Conservation (phyloP, 2,797 vertebrate genomes). For the Rhinichthys osculus region DNA sequence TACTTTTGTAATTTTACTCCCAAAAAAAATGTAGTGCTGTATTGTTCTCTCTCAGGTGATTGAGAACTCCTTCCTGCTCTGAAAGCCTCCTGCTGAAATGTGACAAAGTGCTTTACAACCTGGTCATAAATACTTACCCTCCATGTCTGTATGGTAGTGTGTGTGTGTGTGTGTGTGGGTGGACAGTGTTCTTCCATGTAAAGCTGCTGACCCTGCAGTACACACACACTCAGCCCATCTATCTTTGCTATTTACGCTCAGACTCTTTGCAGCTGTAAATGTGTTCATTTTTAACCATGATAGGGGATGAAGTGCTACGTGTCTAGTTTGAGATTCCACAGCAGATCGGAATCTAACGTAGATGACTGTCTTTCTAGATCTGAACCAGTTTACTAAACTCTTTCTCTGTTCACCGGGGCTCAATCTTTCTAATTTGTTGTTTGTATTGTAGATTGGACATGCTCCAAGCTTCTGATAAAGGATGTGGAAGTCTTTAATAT, state of each 20-base stretch:
- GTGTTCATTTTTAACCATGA: constrained; percentile 53
- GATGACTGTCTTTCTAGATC: constrained; percentile 3
- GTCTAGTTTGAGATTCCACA: constrained; percentile 41
- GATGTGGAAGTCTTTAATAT: constrained; percentile 27
- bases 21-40: constrained; percentile 22
- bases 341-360: constrained; percentile 39
- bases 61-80: constrained; percentile 55
- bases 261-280: constrained; percentile 54
- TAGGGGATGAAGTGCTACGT: constrained; percentile 49
- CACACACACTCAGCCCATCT: constrained; percentile 15
- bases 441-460: constrained; percentile 23
- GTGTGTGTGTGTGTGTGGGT: neutral
- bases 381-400: constrained; percentile 12
- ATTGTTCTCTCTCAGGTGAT: constrained; percentile 35
- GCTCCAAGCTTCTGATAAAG: neutral
- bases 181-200: constrained; percentile 53
- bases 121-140: constrained; percentile 60
- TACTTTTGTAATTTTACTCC: constrained; percentile 17
- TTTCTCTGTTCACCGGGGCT: neutral
- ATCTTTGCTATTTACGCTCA: constrained; percentile 44
- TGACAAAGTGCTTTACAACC: constrained; percentile 63
- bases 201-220: constrained; percentile 53
- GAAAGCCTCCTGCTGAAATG: constrained; percentile 63
- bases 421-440: constrained; percentile 26
- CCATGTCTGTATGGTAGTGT: constrained; percentile 33